phyloP scores from a whole-genome alignment of 1,140 invertebrate genomes.

The Zaprionus davidi region DNA sequence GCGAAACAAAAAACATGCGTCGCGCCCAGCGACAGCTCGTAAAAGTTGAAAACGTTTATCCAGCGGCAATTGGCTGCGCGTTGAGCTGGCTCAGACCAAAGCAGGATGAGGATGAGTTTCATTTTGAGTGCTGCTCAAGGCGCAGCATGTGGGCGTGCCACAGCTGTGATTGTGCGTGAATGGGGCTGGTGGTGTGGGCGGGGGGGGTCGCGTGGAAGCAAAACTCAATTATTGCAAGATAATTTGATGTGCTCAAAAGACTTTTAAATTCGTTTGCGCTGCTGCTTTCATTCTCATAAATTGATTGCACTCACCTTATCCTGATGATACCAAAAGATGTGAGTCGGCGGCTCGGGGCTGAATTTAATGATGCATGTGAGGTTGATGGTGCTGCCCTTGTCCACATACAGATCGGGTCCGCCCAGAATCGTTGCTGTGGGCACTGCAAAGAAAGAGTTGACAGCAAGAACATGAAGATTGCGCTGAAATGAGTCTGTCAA shows the following conservation, averaged over 20 bases:
- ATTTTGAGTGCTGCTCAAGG: constrained; percentile 20
- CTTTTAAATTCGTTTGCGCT: constrained; percentile 56
- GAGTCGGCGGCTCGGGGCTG: constrained; percentile 94
- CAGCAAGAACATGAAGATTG: background rate
- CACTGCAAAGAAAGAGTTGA: constrained; percentile 86
- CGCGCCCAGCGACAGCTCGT: constrained; percentile 55
- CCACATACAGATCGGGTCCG: constrained; percentile 94
- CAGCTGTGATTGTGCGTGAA: constrained; percentile 22
- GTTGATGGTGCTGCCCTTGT: constrained; percentile 94
- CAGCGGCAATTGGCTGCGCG: constrained; percentile 71
- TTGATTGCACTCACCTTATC: constrained; percentile 89
- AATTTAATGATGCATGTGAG: constrained; percentile 95
- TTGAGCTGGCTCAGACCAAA: constrained; percentile 27
- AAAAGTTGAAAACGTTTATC: constrained; percentile 81
- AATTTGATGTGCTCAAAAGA: constrained; percentile 67
- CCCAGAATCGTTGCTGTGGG: constrained; percentile 94
- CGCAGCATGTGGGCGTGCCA: constrained; percentile 21
- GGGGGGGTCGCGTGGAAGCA: background rate
- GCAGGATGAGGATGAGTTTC: constrained; percentile 16
- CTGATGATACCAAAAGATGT: constrained; percentile 97
- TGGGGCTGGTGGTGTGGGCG: background rate
- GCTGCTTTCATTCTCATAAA: constrained; percentile 28
- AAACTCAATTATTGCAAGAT: constrained; percentile 80
- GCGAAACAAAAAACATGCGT: constrained; percentile 22
- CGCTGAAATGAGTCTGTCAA: background rate